Percentiles rank a stretch among this genome's conserved stretches.
Conservation (phyloP, 2,113 vertebrate species). For the Mystacornis crossleyi region DNA sequence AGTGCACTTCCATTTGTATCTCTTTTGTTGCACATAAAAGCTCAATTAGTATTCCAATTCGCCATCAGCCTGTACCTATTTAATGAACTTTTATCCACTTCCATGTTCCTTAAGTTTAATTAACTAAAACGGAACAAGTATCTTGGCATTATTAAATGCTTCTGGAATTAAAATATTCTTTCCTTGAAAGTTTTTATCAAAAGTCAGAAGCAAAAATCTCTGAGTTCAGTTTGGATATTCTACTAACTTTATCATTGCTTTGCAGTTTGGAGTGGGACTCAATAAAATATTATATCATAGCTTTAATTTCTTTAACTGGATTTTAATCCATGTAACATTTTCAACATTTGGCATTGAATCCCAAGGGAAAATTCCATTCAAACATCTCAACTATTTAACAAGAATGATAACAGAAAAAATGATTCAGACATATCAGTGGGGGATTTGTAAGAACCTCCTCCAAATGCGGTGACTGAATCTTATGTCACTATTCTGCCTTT, state of each 20-base stretch:
- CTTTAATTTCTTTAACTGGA: neutral
- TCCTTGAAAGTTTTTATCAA: conserved; percentile 42
- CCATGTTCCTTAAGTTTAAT: conserved; percentile 76
- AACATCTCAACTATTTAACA: neutral
- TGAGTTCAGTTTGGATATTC: neutral
- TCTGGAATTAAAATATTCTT: conserved; percentile 64
- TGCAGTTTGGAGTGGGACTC: neutral
- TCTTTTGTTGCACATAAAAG: conserved; percentile 59
- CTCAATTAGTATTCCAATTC: conserved; percentile 71
- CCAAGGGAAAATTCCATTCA: neutral
- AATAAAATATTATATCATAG: neutral
- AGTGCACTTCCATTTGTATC: conserved; percentile 26
- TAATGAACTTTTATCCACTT: conserved; percentile 75
- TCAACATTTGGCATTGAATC: neutral
- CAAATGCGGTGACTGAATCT: neutral
- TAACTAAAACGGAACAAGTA: conserved; percentile 70
- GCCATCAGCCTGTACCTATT: conserved; percentile 49
- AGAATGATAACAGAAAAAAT: neutral
- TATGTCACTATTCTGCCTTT: neutral
- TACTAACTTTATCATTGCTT: neutral
- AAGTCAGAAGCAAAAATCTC: conserved; percentile 15
- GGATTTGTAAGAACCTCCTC: neutral
- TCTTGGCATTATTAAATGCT: conserved; percentile 52
- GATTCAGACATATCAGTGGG: neutral
- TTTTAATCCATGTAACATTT: neutral